Base-by-base conservation (phyloP, 1,140 invertebrate genomes). In the Laupala kohalensis region DNA sequence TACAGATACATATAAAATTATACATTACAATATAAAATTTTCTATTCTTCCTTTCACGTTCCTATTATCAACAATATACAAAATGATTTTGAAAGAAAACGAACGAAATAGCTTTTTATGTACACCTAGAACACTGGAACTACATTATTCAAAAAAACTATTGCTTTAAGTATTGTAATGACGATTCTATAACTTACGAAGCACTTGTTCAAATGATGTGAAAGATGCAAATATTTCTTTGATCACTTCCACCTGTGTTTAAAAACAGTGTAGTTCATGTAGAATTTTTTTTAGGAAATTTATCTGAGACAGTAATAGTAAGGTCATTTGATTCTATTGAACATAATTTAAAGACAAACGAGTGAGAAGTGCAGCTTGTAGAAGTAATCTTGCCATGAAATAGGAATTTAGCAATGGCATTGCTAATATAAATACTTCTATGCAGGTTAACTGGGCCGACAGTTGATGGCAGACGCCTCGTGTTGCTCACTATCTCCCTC, bases 361-460 rank as follows among this genome's bases (percentile, higher is more conserved):
- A 53, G 37, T 13, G 37, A 53, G 37, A 53, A 19, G 37, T 13
- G 37, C 9, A 53, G 19, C 37, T 9, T 53, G 9, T 9, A 19
- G 37, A 19, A 13, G 37, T 2, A 53, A 19, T 9, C 9, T 9
- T 9, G 37, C 37, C 9, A 53, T 9, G 37, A n/a, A n/a, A n/a
- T n/a, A n/a, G n/a, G n/a, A n/a, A n/a, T n/a, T n/a, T n/a, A n/a
- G n/a, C n/a, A n/a, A n/a, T n/a, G n/a, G n/a, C n/a, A n/a, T n/a
- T n/a, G n/a, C n/a, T n/a, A n/a, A n/a, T n/a, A n/a, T n/a, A n/a
- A n/a, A 62, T 19, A 62, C 9, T 19, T 62, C 37, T 9, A 62
- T 62, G 37, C 6, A n/a, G 63, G 70, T 63, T 71, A 71, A 71
- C 70, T 71, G 70, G 70, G 63, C 3, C 70, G 62, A 63, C 70